A percentile compares a stretch with the other conserved stretches of the same genome.
Conservation (phyloP, 1,140 invertebrate species). For the Luehdorfia chinensis region DNA sequence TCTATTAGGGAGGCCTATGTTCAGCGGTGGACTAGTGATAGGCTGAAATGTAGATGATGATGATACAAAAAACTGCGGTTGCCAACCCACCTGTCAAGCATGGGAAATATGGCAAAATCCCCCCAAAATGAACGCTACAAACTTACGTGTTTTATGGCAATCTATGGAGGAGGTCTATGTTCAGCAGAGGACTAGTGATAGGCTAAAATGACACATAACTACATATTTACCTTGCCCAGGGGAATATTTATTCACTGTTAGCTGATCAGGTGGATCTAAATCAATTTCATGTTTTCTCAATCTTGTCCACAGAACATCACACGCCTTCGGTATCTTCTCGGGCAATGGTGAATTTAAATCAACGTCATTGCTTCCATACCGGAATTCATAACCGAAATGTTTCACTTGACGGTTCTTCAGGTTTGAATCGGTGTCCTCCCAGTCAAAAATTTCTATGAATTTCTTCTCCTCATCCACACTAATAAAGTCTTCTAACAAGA, state of each 20-base stretch:
- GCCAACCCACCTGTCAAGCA: no score
- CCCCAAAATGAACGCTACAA: no score
- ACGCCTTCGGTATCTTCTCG: conserved; percentile 84
- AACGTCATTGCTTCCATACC: conserved; percentile 93
- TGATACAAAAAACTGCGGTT: no score
- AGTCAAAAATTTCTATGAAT: conserved; percentile 82
- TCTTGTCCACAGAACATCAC: conserved; percentile 81
- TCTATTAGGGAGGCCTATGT: no score
- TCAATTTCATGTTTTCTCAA: conserved; percentile 76
- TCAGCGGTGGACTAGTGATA: no score
- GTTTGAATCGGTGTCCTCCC: conserved; percentile 68
- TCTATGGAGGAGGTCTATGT: no score
- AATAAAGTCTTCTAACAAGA: conserved; percentile 86
- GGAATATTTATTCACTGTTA: conserved; percentile 94
- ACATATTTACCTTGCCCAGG: conserved; percentile 92
- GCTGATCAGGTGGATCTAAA: conserved; percentile 86
- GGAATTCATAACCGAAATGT: conserved; percentile 97
- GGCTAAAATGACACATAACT: no score
- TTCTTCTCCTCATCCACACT: conserved; percentile 82
- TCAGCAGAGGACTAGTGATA: no score
- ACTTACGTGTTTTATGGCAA: no score
- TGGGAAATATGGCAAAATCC: no score
- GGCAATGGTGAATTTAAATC: conserved; percentile 83
- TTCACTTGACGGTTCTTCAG: conserved; percentile 93
- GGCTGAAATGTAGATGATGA: no score